Base-by-base conservation (phyloP, 2,888 invertebrate species). In the Tanytarsus gracilentus region DNA sequence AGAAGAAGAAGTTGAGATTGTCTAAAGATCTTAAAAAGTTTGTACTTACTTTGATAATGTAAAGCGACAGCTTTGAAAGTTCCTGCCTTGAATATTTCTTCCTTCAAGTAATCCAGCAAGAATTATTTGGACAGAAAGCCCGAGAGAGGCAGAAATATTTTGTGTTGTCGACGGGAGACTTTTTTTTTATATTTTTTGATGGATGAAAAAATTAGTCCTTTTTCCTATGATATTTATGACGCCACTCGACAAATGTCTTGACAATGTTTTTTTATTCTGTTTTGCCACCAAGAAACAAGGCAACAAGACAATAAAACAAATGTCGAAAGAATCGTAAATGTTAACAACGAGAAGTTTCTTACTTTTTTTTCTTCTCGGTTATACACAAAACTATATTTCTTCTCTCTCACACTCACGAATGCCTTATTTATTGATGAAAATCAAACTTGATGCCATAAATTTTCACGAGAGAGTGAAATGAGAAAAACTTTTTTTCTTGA, bases 361-460 rank as follows among this genome's bases (percentile, higher is more conserved):
- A 36, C n/a, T 36, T 3, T 36, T 36, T 36, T 16, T 4, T 16
- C 36, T 16, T 14, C 36, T 36, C 4, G n/a, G 36, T 36, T 16
- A 9, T 36, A 36, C n/a, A 36, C 36, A 36, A 36, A 36, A 36
- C 36, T 36, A 36, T 36, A 36, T 36, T 36, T 36, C 36, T 36
- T 36, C n/a, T 16, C 16, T 36, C 16, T 36, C 16, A 14, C 36
- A 36, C 16, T 16, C 14, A 36, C 16, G 16, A 16, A 36, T 36
- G 36, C 36, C 16, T 36, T 36, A 36, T 36, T 36, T 36, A 36
- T 36, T 18, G 27, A 40, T 53, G n/a, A 33, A 55, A 55, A 55
- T 55, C 55, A 55, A 55, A 55, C 33, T 55, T 55, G 21, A 55
- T 55, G 23, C 55, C 55, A 40, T 40, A 55, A 55, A 55, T 25